A percentile compares a stretch with the other conserved stretches of the same genome.
These are phyloP conservation scores for Oryzias celebensis DNA, from an alignment of 2,113 vertebrate species.

Conservation along the genomic window DNA sequence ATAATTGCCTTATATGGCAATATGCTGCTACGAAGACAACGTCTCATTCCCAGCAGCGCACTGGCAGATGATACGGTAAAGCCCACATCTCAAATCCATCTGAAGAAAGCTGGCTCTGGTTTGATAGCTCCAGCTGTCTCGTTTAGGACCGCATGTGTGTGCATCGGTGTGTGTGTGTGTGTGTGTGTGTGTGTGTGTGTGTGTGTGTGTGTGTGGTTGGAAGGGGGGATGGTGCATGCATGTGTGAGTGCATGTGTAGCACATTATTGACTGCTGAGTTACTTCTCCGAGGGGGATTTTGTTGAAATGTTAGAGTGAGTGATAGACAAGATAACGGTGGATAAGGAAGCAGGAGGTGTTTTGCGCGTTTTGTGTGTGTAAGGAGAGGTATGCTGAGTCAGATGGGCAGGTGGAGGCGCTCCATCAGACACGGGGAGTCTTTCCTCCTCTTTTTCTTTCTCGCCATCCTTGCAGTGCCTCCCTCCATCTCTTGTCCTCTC, in stretches of 20 bases:
- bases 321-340: not conserved
- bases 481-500: constrained; percentile 34
- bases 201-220: constrained; percentile 7
- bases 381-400: constrained; percentile 62
- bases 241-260: constrained; percentile 32
- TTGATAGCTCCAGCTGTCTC: constrained; percentile 73
- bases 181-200: constrained; percentile 7
- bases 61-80: constrained; percentile 74
- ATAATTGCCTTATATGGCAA: constrained; percentile 74
- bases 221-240: constrained; percentile 3
- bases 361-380: constrained; percentile 13
- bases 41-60: constrained; percentile 69
- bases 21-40: constrained; percentile 64
- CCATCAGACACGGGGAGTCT: constrained; percentile 9
- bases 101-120: constrained; percentile 68
- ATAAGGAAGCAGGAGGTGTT: constrained; percentile 41
- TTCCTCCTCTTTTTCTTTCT: not conserved
- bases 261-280: constrained; percentile 60
- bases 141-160: constrained; percentile 43
- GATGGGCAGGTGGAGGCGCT: constrained; percentile 45
- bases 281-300: constrained; percentile 52
- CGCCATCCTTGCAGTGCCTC: constrained; percentile 4
- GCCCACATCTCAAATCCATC: constrained; percentile 72
- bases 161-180: constrained; percentile 5
- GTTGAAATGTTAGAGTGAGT: constrained; percentile 35